phyloP scores from a whole-genome alignment of 2,113 vertebrate species.

The Ascaphus truei region DNA sequence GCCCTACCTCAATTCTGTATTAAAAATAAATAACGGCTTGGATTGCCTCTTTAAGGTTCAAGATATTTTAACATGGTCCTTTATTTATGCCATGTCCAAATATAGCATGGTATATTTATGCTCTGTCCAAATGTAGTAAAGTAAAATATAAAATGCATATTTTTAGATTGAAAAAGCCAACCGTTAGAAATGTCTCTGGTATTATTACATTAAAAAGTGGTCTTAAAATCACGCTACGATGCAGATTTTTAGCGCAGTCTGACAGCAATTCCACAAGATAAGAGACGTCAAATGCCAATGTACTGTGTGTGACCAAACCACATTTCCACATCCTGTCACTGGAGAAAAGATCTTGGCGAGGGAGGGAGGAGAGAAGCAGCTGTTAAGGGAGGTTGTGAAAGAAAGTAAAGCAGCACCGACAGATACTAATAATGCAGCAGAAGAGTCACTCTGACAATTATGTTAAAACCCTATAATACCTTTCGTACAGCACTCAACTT shows the following conservation, averaged over 20 bases:
- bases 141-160: too few relatives aligned
- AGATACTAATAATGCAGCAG: constrained; percentile 10
- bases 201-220: background rate
- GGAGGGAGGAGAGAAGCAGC: background rate
- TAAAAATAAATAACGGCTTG: too few relatives aligned
- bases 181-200: too few relatives aligned
- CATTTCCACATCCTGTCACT: constrained; percentile 31
- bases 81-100: too few relatives aligned
- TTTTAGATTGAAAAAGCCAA: too few relatives aligned
- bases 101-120: too few relatives aligned
- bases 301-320: constrained; percentile 30
- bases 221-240: too few relatives aligned
- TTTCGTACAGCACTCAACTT: constrained; percentile 8
- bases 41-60: too few relatives aligned
- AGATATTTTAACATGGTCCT: too few relatives aligned
- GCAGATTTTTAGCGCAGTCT: too few relatives aligned
- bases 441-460: constrained; percentile 6
- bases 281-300: constrained; percentile 8
- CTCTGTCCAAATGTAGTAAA: too few relatives aligned
- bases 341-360: background rate
- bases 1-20: too few relatives aligned
- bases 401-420: background rate
- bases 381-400: background rate
- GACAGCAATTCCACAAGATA: constrained; percentile 1
- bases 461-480: constrained; percentile 24